Base-by-base conservation (phyloP, 2,888 invertebrate genomes). In the Epicampocera succincta region DNA sequence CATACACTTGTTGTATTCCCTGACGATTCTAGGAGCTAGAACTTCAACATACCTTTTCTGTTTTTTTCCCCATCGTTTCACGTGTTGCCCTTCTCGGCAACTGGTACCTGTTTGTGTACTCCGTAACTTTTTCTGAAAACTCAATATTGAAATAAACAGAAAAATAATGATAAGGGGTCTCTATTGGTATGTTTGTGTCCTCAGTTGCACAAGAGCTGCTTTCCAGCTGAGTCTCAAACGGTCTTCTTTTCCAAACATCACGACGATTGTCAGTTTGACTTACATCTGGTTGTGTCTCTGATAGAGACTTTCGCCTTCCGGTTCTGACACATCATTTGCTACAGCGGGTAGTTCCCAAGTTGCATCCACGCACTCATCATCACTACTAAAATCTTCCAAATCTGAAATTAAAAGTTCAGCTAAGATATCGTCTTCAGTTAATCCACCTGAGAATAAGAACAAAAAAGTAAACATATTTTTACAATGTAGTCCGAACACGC, bases 331-430 rank as follows among this genome's bases (percentile, higher is more conserved):
- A 54, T 52, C 46, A 66, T 63, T 60, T 54, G 6, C 13, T 40
- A 68, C 60, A 58, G 56, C 42, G 15, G 60, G 46, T 73, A 68
- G 44, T 44, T 79, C 21, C 56, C 61, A 68, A 68, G 56, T 81
- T 66, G 48, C 54, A 68, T 73, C 68, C 48, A 38, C 40, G 17
- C 69, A 63, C 54, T 75, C 60, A 61, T 75, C 75, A 76, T 76
- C 80, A 66, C 66, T 68, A 71, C 75, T 60, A 66, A 76, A 80
- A 54, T 69, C 69, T 58, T 75, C 71, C 58, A 71, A 80, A 69
- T 74, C 72, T 1, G 66, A 71, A 63, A 66, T 71, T 54, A 66
- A 75, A 75, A 75, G 66, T 60, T 17, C 60, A 71, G 38, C 66
- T 65, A 75, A 54, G 19, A 66, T 66, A 54, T 69, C 65, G 50